These are phyloP conservation scores for Rhabdornis inornatus DNA, from an alignment of 2,113 vertebrate genomes.

Conservation along the genomic window DNA sequence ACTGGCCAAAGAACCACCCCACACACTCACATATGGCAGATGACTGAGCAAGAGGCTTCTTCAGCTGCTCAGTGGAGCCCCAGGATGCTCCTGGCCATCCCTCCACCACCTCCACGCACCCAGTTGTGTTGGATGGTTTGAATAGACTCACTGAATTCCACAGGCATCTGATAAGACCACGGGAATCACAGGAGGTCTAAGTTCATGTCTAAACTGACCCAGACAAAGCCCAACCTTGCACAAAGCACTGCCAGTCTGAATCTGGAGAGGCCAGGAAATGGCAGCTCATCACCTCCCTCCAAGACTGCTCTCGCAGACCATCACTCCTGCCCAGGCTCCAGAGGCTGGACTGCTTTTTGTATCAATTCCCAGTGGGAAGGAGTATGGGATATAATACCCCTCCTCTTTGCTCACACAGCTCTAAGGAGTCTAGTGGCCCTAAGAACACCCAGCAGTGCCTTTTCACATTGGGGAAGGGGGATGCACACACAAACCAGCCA, in stretches of 20 bases:
- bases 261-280: neutral
- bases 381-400: neutral
- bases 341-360: neutral
- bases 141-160: neutral
- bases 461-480: neutral
- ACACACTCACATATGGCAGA: neutral
- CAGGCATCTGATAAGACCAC: neutral
- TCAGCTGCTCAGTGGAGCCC: neutral
- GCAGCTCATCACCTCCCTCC: neutral
- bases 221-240: neutral
- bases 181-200: neutral
- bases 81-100: rapidly evolving
- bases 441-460: rapidly evolving
- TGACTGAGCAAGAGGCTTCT: neutral
- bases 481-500: rapidly evolving
- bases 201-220: neutral
- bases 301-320: neutral
- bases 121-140: neutral
- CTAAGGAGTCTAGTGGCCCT: neutral
- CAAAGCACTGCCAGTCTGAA: neutral
- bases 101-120: neutral
- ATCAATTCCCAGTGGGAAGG: rapidly evolving
- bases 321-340: neutral
- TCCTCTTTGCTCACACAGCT: neutral
- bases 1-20: neutral